These are phyloP conservation scores for Aphodius sticticus DNA, from an alignment of 2,888 invertebrate species.

Conservation along the genomic window DNA sequence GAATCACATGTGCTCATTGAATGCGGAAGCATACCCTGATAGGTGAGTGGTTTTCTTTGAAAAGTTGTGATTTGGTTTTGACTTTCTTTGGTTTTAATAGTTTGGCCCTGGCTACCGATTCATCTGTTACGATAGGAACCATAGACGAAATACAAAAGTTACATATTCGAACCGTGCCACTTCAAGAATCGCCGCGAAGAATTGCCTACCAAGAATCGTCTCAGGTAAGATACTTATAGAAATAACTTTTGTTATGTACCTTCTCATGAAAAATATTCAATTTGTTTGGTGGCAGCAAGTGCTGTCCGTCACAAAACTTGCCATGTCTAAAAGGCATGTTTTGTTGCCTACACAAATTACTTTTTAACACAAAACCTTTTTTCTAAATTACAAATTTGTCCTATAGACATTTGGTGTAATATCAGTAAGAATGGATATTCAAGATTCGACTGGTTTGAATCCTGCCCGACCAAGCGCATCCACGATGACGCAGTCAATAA, in stretches of 20 bases:
- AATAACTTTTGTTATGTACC: slow-evolving; percentile 13
- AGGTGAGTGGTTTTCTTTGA: slow-evolving; percentile 63
- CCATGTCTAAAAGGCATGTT: too few species aligned
- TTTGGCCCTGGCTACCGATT: slow-evolving; percentile 88
- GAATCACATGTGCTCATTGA: slow-evolving; percentile 97
- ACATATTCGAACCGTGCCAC: slow-evolving; percentile 93
- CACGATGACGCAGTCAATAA: slow-evolving; percentile 73
- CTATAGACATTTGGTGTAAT: slow-evolving; percentile 90
- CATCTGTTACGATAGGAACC: slow-evolving; percentile 91
- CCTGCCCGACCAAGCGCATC: slow-evolving; percentile 78
- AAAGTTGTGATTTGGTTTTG: background rate
- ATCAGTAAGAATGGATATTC: slow-evolving; percentile 87
- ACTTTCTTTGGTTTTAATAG: slow-evolving; percentile 57
- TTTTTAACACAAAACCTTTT: too few species aligned
- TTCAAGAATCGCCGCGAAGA: slow-evolving; percentile 92
- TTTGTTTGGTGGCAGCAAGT: too few species aligned
- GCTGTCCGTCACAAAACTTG: too few species aligned
- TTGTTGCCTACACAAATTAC: too few species aligned
- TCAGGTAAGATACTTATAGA: slow-evolving; percentile 65
- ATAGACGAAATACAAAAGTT: slow-evolving; percentile 99
- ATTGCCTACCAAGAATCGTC: slow-evolving; percentile 95
- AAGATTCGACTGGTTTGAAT: slow-evolving; percentile 76
- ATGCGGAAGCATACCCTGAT: slow-evolving; percentile 94
- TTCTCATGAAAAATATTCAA: too few species aligned
- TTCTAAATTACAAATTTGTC: slow-evolving; percentile 17